Evolutionary conservation across 1,140 invertebrate genomes (phyloP), one percentile per base, ranked within the genome.

Genomic region (Lerema accius): DNA sequence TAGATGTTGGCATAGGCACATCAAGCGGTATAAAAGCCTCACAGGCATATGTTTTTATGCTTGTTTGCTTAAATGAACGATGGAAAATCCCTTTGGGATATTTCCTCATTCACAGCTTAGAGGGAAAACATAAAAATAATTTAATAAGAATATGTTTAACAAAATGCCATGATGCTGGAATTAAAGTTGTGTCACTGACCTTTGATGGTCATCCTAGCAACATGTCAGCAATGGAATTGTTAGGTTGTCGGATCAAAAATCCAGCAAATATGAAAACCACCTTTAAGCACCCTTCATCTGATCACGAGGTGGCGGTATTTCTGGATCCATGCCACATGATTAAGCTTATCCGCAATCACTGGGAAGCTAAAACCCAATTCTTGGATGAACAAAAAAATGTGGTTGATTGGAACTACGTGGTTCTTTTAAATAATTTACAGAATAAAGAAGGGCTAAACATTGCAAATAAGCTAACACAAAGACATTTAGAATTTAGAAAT

Each of bases 1-100:
- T 80, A 10, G 76, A 86, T 63, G 61, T 76, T 23, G 80, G 82
- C 6, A 63, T 15, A 37, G 62, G 64, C 11, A n/a, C 68, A 43
- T 45, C 56, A 0, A 23, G 19, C 5, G 19, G 37, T 45, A 49
- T 50, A 40, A 23, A 53, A 48, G 67, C 67, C 11, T 61, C 62
- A 10, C 11, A 73, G 51, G 53, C 63, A 11, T 68, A 26, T 23
- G 63, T 65, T 5, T 65, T 68, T 60, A 40, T 73, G 28, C 28
- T 70, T 17, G 56, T 65, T 0, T 55, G 40, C n/a, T 10, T 75
- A 15, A 68, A 67, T 35, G 48, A 76, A 17, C 19, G 32, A 10
- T 76, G 50, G 40, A 76, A 76, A 50, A 43, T 76, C n/a, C 73
- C 70, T 1, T 19, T 70, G 3, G 73, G 56, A 42, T 76, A 73